Evolutionary conservation across 2,797 vertebrate genomes (phyloP), one percentile per base, ranked within the genome.

Genomic region (Emydoidea blandingii): DNA sequence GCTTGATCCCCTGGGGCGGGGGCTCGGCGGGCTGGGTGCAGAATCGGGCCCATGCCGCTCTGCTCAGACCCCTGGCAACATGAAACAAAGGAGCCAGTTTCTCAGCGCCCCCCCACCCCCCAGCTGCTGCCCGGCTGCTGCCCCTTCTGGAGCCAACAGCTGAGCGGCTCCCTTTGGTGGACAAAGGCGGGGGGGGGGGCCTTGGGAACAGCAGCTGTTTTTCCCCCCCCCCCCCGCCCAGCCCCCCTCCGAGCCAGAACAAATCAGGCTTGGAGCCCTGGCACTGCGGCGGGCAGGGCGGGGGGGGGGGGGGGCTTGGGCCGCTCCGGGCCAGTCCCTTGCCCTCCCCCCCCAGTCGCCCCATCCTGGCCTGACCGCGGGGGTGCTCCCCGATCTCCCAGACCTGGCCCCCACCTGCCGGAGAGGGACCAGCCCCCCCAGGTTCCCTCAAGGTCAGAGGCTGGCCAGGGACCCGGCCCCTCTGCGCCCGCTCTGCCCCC

Each of bases 61-160:
- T 21, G 18, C 65, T 37, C 65, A n/a, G 65, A 68, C 16, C 62
- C 62, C 62, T 31, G 31, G 15, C 34, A 34, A 34, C 94, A 96
- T 81, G 2, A n/a, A 96, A 97, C 97, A 97, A 97, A 97, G 96
- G 89, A 90, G 92, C 89, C 92, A 90, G 34, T 53, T 90, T 93
- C 85, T 90, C 93, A 52, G 87, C 3, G 3, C 11, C 4, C 6
- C 7, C 34, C 78, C 49, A 5, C 4, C 87, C 82, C 53, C 87
- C 97, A 97, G 96, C 96, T 97, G 96, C 96, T 97, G 96, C 92
- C 93, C 95, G 95, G 96, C 96, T 96, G 94, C 94, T 88, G 80
- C 85, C 90, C 94, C 93, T 81, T 86, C 92, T 87, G 29, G 82
- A 95, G 96, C 93, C 90, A 97, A 92, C 72, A 93, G 86, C 89